Evolutionary conservation across 2,888 invertebrate species (phyloP), one percentile per base, ranked within the genome.

Genomic region (Erpobdella octoculata): DNA sequence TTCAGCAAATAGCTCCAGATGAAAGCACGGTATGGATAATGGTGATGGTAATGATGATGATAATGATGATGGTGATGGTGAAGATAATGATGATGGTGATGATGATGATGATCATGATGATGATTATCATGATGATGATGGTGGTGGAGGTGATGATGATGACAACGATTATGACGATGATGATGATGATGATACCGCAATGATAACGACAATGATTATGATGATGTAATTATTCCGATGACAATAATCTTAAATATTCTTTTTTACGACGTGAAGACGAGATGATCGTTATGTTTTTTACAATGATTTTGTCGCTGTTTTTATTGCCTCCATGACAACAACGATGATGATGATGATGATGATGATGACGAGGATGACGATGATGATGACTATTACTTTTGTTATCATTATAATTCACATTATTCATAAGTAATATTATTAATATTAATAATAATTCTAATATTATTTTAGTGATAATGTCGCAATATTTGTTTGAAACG

Each of bases 31-130:
- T 21, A 25, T 41, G 6, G 66, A 66, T 38, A 31, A 38, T 38
- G 66, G 28, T 38, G 66, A 6, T 38, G n/a, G 5, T 70, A 38
- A 61, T 70, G 61, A 61, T 70, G 61, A 6, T 61, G 70, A 61
- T 61, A 38, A 33, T 70, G 70, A 70, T 37, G 38, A 70, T 6
- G 62, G 62, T 33, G 70, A 70, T 36, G 70, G 37, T 25, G 46
- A 61, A 25, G 68, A 28, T 68, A 48, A 58, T 70, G 70, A 38
- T 66, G 41, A 21, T 38, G 66, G 25, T 38, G 66, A 38, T 66
- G 66, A 38, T 66, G 66, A 37, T 38, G 66, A 37, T 38, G 66
- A 38, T 38, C 18, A 38, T 4, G 67, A 66, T 66, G 66, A 66
- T 66, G 36, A 4, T 28, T 15, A 1, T 4, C 1, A 28, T 28